Evolutionary conservation across 2,888 invertebrate genomes (phyloP).

Genomic region (Nomada fucata): DNA sequence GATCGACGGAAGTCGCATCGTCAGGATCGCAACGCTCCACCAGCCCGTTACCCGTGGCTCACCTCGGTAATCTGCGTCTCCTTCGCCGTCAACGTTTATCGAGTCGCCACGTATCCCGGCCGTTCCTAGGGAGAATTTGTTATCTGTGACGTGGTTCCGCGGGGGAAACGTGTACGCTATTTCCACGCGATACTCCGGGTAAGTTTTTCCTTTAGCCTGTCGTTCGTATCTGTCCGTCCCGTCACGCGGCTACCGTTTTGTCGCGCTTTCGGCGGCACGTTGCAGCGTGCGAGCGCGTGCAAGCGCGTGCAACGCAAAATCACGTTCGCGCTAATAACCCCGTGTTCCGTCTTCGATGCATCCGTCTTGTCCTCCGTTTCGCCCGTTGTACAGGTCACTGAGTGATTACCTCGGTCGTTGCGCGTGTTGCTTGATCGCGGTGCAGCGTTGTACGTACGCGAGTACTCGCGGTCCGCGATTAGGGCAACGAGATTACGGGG

Average conservation of each 20-base stretch:
- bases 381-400: neutral
- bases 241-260: neutral
- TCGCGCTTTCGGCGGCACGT: neutral
- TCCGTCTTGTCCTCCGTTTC: neutral
- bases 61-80: neutral
- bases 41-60: neutral
- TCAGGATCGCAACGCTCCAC: constrained; percentile 16
- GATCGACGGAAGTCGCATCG: constrained; percentile 32
- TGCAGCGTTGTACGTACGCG: neutral
- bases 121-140: constrained; percentile 9
- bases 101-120: neutral
- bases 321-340: neutral
- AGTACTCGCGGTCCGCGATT: neutral
- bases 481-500: constrained; percentile 23
- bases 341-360: neutral
- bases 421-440: neutral
- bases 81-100: neutral
- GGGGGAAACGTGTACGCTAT: no score
- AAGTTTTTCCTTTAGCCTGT: neutral
- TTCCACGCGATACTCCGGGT: constrained; percentile 3
- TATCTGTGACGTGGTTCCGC: neutral
- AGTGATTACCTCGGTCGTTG: constrained; percentile 1
- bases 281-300: neutral
- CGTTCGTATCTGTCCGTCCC: no score
- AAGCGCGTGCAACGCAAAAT: neutral